These are phyloP conservation scores for Drosophila nigricruria DNA, from an alignment of 2,888 invertebrate genomes.

Conservation along the genomic window DNA sequence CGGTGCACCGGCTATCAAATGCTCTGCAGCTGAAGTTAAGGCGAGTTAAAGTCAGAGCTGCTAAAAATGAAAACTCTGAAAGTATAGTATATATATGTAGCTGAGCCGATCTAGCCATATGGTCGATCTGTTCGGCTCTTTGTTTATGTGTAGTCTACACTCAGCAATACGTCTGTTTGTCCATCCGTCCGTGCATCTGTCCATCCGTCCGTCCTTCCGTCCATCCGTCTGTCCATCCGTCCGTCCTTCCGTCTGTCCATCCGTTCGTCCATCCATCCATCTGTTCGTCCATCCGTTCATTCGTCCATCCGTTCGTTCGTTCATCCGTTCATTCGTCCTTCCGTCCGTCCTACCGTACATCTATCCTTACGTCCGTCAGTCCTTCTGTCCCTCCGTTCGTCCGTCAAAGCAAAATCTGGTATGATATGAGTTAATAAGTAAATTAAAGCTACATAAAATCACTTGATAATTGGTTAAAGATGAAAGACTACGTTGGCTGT, in stretches of 20 bases:
- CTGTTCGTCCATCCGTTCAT: not conserved
- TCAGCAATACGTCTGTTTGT: too few relatives aligned
- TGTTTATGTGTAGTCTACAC: not conserved
- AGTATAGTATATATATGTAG: too few relatives aligned
- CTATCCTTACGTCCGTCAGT: not conserved
- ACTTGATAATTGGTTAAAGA: not conserved
- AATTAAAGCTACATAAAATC: too few relatives aligned
- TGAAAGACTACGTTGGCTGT: not conserved
- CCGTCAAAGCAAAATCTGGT: too few relatives aligned
- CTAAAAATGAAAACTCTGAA: too few relatives aligned
- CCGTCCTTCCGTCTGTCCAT: not conserved
- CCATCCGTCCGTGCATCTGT: too few relatives aligned
- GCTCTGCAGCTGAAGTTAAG: not conserved
- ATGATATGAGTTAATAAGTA: too few relatives aligned
- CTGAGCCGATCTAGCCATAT: not conserved
- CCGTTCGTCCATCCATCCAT: rapidly evolving
- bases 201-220: not conserved
- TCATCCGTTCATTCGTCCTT: not conserved
- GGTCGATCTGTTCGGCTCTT: not conserved
- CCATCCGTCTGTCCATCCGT: not conserved
- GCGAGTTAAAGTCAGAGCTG: too few relatives aligned
- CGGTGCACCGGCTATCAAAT: not conserved
- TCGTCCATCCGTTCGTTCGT: not conserved
- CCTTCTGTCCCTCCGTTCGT: not conserved
- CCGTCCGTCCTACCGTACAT: not conserved